Conservation (phyloP, 2,113 vertebrate genomes). For the Chelonoidis abingdonii region DNA sequence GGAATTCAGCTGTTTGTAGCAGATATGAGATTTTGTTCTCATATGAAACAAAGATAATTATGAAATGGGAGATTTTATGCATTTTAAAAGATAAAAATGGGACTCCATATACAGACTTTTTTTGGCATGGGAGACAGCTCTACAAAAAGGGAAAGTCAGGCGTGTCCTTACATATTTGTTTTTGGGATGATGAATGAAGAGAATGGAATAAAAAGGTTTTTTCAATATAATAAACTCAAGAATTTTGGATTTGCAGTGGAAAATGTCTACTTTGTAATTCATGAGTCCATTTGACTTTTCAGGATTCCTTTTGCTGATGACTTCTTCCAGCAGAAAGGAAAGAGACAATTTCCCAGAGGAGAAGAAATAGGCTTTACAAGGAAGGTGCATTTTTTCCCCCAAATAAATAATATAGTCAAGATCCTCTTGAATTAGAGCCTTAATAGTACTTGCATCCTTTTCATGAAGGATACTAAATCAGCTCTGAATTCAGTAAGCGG, state of each 20-base stretch:
- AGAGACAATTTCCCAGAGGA: neutral
- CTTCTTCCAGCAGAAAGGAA: neutral
- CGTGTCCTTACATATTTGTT: accelerated
- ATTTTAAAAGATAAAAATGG: neutral
- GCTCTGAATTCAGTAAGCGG: neutral
- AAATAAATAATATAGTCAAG: neutral
- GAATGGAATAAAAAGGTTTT: neutral
- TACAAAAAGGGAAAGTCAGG: neutral
- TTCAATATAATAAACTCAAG: neutral
- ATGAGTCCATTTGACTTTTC: neutral
- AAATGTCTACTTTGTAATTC: neutral
- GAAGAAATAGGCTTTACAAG: accelerated
- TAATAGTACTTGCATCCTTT: neutral
- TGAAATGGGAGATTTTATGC: neutral
- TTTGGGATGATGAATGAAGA: neutral
- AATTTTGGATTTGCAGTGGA: neutral
- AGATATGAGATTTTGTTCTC: neutral
- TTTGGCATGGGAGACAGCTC: neutral
- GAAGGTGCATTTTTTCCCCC: neutral
- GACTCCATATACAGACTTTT: accelerated
- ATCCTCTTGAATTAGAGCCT: neutral
- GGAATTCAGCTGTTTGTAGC: neutral
- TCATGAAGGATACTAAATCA: neutral
- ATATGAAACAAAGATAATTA: neutral
- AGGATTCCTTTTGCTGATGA: neutral